These are phyloP conservation scores for Oxycera nigricornis DNA, from an alignment of 2,888 invertebrate species.

Conservation along the genomic window DNA sequence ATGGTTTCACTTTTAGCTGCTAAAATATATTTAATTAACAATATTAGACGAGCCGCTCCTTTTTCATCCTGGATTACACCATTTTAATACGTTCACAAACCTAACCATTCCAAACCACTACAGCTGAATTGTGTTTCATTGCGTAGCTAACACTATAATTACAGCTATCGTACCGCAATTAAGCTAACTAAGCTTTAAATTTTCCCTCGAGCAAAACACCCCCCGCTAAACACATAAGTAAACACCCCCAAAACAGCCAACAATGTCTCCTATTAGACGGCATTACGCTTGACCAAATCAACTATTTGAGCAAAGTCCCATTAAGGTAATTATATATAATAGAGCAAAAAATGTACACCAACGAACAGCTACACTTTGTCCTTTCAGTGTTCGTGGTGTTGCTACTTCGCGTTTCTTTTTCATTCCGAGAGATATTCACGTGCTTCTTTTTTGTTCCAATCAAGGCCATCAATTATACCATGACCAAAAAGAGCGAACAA, in stretches of 20 bases:
- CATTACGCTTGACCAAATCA: slow-evolving; percentile 19
- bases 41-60: too few relatives aligned
- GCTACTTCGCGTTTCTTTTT: background rate
- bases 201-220: background rate
- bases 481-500: slow-evolving; percentile 3
- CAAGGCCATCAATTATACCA: slow-evolving; percentile 30
- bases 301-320: slow-evolving; percentile 27
- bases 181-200: background rate
- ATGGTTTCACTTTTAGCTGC: too few relatives aligned
- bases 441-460: background rate
- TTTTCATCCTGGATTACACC: too few relatives aligned
- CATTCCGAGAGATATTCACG: slow-evolving; percentile 3
- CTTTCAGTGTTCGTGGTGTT: background rate
- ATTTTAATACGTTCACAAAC: background rate
- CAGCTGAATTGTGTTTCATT: background rate
- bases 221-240: background rate
- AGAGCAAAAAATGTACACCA: slow-evolving; percentile 1
- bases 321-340: slow-evolving; percentile 35
- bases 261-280: slow-evolving; percentile 16
- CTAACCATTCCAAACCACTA: background rate
- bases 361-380: background rate
- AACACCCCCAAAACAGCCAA: slow-evolving; percentile 1
- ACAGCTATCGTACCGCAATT: background rate
- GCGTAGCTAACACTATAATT: background rate
- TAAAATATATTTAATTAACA: too few relatives aligned